Conservation (phyloP, 2,888 invertebrate species). For the Tuta absoluta region DNA sequence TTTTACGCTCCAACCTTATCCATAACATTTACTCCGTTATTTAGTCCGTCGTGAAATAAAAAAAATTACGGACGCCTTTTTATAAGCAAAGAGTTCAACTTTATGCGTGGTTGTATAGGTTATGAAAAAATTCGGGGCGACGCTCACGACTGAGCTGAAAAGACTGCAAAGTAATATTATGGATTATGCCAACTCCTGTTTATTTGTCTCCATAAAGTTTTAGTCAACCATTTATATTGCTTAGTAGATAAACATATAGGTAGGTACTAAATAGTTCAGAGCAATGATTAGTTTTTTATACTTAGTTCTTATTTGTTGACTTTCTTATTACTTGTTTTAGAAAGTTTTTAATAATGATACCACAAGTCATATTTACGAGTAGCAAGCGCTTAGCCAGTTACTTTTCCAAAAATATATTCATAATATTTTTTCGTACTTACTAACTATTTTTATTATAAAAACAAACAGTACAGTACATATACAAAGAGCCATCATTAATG, state of each 20-base stretch:
- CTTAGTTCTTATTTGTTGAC: too few species aligned
- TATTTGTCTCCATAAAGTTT: conserved; percentile 41
- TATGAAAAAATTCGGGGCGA: conserved; percentile 49
- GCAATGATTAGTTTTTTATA: too few species aligned
- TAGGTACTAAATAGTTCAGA: not conserved
- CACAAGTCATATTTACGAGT: too few species aligned
- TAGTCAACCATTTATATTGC: conserved; percentile 32
- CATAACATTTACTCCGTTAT: conserved; percentile 37
- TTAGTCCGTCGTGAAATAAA: conserved; percentile 47
- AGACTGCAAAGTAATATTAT: conserved; percentile 37
- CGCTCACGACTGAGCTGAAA: conserved; percentile 18
- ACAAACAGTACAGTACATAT: too few species aligned
- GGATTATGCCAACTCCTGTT: conserved; percentile 41
- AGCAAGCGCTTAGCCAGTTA: too few species aligned
- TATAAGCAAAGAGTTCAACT: conserved; percentile 51
- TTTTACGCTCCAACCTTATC: not conserved
- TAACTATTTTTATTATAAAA: too few species aligned
- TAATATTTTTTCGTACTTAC: too few species aligned
- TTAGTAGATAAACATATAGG: conserved; percentile 3
- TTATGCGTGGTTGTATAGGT: conserved; percentile 51
- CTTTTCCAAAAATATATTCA: too few species aligned
- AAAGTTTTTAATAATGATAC: not conserved
- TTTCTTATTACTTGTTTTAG: not conserved
- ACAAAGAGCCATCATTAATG: not conserved
- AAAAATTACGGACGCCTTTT: conserved; percentile 52